Evolutionary conservation across 1,140 invertebrate species (phyloP), one percentile per base, ranked within the genome.

Genomic region (Diorhabda sublineata): DNA sequence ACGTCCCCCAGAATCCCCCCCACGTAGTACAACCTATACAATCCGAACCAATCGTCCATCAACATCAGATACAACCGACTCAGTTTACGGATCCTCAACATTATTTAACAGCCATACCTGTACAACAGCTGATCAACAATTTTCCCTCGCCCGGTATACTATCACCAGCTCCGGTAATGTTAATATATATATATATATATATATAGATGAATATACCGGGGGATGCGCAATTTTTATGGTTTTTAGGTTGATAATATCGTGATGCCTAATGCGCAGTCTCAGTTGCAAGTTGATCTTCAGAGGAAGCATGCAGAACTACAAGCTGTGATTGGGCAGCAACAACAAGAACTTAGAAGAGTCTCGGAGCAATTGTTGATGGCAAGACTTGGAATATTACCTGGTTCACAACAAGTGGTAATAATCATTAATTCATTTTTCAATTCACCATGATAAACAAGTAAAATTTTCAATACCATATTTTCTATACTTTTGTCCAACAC

Each of bases 281-380:
- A 86, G 59, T 66, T 80, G 9, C 88, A 91, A 80, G 90, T 90
- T 75, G 90, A 93, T 79, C 79, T 95, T 74, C 90, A 93, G 78
- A 85, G 89, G 3, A 94, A 94, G 73, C 93, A 95, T 73, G 91
- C 92, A 72, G 89, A 94, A 78, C 81, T 95, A 45, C 92, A 95
- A 73, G 89, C 92, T 75, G 84, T 93, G 71, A 95, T 95, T 67
- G 87, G 91, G 43, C 88, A 92, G 74, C 93, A 95, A 75, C 92
- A 95, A 76, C 92, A 94, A 77, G 93, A 95, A 80, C 78, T 96
- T 69, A 84, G 90, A 58, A 86, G 89, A 69, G 91, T 95, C 3
- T 92, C 91, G 41, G 92, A 95, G 77, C 93, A 95, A 77, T 82
- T 96, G 43, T 80, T 94, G n/a, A 88, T 95, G 75, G 91, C 92